A percentile compares a stretch with the other conserved stretches of the same genome.
Evolutionary conservation across 2,797 vertebrate genomes (phyloP).

Genomic region (Phoxinus dragarum): DNA sequence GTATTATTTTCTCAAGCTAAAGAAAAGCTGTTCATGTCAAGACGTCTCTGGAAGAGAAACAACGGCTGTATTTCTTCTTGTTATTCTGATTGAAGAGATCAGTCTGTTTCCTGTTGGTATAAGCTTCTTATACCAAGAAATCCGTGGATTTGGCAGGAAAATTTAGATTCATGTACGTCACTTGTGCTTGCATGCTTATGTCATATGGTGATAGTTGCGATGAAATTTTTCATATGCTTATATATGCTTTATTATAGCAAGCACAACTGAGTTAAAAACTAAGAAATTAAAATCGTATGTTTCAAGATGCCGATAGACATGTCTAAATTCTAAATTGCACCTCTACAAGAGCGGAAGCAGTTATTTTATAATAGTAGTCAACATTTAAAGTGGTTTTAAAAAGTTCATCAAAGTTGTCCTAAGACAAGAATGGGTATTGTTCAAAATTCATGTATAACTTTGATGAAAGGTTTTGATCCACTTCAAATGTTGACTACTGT

Average conservation of each 20-base stretch:
- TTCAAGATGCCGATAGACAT: not conserved
- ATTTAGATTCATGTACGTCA: no score
- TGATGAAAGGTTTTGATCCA: no score
- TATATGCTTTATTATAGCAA: not conserved
- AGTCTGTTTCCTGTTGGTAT: conserved; percentile 1
- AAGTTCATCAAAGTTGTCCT: no score
- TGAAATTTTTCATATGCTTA: not conserved
- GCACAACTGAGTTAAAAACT: not conserved
- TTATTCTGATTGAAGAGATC: not conserved
- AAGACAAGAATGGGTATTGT: no score
- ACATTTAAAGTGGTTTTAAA: not conserved
- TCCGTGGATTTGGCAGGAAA: no score
- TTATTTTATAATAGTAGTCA: not conserved
- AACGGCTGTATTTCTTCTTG: conserved; percentile 29
- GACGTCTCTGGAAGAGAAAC: conserved; percentile 45
- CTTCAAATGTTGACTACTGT: no score
- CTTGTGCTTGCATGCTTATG: not conserved
- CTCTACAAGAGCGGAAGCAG: not conserved
- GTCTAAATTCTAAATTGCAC: not conserved
- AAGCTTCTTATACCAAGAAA: not conserved
- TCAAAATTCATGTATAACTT: no score
- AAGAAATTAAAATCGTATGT: not conserved
- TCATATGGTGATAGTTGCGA: not conserved
- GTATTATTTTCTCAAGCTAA: conserved; percentile 54
- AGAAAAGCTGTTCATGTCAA: conserved; percentile 42